Evolutionary conservation across 2,113 vertebrate genomes (phyloP).

Genomic region (Microcebus lehilahytsara): DNA sequence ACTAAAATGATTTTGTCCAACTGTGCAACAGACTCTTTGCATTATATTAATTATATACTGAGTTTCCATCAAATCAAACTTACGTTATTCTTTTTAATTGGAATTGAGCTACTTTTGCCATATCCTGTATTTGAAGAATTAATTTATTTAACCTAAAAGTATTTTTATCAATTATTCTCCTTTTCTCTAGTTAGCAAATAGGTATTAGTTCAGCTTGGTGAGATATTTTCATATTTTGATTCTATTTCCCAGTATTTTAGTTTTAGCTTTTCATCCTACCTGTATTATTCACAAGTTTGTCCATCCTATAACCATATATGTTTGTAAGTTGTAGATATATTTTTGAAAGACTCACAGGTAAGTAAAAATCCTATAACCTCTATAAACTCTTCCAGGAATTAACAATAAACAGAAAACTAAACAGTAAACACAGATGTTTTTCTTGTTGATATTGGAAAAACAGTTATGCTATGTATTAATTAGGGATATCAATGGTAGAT

Average conservation of each 20-base stretch:
- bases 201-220: neutral
- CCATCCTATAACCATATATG: neutral
- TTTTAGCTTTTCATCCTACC: neutral
- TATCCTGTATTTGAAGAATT: neutral
- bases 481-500: neutral
- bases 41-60: neutral
- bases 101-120: neutral
- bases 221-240: neutral
- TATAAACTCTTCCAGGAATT: neutral
- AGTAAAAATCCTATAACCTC: neutral
- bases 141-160: neutral
- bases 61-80: neutral
- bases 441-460: neutral
- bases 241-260: neutral
- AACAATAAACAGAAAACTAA: neutral
- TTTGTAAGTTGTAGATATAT: neutral
- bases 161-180: neutral
- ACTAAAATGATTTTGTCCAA: neutral
- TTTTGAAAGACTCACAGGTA: neutral
- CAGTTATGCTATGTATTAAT: neutral
- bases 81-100: neutral
- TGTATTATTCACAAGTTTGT: neutral
- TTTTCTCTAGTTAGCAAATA: neutral
- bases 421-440: neutral
- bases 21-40: neutral